Evolutionary conservation across 2,113 vertebrate genomes (phyloP), one percentile per base, ranked within the genome.

Genomic region (Aspiorhynchus laticeps): DNA sequence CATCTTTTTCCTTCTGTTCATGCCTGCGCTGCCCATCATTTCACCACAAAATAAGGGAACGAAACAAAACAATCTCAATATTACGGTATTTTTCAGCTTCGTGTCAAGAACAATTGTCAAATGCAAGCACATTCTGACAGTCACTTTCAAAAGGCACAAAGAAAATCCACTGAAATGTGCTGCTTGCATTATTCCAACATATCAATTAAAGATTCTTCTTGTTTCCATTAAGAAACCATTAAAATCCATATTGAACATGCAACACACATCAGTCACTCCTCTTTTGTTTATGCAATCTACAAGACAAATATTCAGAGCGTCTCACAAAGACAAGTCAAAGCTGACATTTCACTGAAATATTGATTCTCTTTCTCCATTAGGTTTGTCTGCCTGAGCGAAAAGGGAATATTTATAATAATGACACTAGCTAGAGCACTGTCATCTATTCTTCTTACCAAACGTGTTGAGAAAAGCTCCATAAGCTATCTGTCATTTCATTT

Each of bases 321-420:
- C 12, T 56, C 80, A 65, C 41, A 41, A 61, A 77, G 71, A 77
- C 86, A 77, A 48, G 80, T 67, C 82, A 76, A 67, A 78, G 56
- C 41, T 77, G 71, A 69, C 80, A 87, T 43, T 83, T 87, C 46
- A 69, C 41, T 83, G 73, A 74, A 83, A 84, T 76, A 71, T 87
- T 77, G 73, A 83, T 87, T 77, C 21, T 53, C 11, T 65, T 83
- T 83, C 67, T 77, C 46, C 31, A 83, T 87, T 87, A 53, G 17
- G 31, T 77, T 56, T 67, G 59, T 24, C 80, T 41, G 73, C 7
- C 24, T 83, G 73, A 82, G 53, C 41, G 2, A 77, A 51, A 69
- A 76, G 31, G n/a, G 24, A 87, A 77, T 73, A 53, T 83, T 83
- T 65, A 77, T 87, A 65, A 87, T 74, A 80, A 46, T 36, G 80